Conservation (phyloP, 1,140 invertebrate genomes). For the Neocloeon triangulifer region DNA sequence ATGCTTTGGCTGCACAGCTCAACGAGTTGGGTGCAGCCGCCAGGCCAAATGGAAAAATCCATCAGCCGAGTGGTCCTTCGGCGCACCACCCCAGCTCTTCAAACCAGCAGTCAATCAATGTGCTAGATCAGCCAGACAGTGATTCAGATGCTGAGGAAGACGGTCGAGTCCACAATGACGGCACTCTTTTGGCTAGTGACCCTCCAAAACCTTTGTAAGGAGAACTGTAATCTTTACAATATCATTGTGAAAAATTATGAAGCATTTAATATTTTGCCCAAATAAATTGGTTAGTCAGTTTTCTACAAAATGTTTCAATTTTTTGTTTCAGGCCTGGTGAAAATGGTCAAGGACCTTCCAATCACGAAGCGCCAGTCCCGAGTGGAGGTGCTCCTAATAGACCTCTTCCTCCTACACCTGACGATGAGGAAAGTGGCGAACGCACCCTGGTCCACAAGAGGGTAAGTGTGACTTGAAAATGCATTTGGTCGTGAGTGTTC, state of each 20-base stretch:
- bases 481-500: too few relatives aligned
- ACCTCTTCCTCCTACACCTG: conserved; percentile 80
- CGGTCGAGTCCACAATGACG: conserved; percentile 52
- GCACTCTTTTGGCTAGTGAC: conserved; percentile 84
- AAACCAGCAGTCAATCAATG: conserved; percentile 16
- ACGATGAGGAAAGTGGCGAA: conserved; percentile 67
- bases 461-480: conserved; percentile 56
- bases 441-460: conserved; percentile 73
- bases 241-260: too few relatives aligned
- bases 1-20: conserved; percentile 76
- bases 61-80: conserved; percentile 7
- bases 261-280: too few relatives aligned
- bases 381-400: conserved; percentile 65
- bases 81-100: conserved; percentile 10
- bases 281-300: too few relatives aligned
- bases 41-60: conserved; percentile 7
- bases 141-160: conserved; percentile 28
- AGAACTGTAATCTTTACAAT: not conserved
- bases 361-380: too few relatives aligned
- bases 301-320: not conserved
- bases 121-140: conserved; percentile 12
- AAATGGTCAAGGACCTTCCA: too few relatives aligned
- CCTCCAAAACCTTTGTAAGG: conserved; percentile 88
- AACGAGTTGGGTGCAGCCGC: conserved; percentile 58
- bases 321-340: too few relatives aligned